Percentiles rank a stretch among this genome's conserved stretches.
These are phyloP conservation scores for Ophonus ardosiacus DNA, from an alignment of 2,888 invertebrate species.

Conservation along the genomic window DNA sequence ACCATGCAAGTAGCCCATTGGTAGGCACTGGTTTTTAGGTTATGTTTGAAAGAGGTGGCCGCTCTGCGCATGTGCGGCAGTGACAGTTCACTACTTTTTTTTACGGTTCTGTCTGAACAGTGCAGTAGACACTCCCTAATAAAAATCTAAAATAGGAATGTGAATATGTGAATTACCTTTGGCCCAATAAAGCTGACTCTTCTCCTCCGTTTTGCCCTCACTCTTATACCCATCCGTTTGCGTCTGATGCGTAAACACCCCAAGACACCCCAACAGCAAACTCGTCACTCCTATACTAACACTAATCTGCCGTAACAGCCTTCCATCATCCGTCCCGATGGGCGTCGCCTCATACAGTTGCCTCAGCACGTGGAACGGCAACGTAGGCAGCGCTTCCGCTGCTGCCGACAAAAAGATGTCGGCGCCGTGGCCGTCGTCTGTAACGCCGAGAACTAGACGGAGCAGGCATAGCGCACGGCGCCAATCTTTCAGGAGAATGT, in stretches of 20 bases:
- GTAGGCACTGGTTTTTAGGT: no score
- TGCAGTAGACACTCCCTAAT: no score
- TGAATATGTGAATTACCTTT: slow-evolving; percentile 80
- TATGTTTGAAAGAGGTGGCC: no score
- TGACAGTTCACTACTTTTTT: no score
- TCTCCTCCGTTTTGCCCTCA: slow-evolving; percentile 79
- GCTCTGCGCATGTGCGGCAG: no score
- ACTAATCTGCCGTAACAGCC: slow-evolving; percentile 85
- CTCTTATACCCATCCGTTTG: slow-evolving; percentile 71
- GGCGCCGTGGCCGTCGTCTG: slow-evolving; percentile 92
- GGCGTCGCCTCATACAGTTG: slow-evolving; percentile 88
- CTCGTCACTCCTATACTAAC: slow-evolving; percentile 91
- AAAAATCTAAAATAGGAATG: no score
- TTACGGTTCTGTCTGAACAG: no score
- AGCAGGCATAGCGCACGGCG: slow-evolving; percentile 91
- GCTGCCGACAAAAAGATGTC: slow-evolving; percentile 85
- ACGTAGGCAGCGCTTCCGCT: slow-evolving; percentile 82
- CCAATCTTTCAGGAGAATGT: slow-evolving; percentile 89
- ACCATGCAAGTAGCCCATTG: no score
- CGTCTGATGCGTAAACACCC: slow-evolving; percentile 91
- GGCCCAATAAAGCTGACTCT: slow-evolving; percentile 93
- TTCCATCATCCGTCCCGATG: slow-evolving; percentile 86
- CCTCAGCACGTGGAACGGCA: slow-evolving; percentile 86
- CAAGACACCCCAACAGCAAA: slow-evolving; percentile 90
- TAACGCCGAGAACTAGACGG: slow-evolving; percentile 91